These are phyloP conservation scores for Hydroisotoma schaefferi DNA, from an alignment of 2,888 invertebrate species.

Conservation along the genomic window DNA sequence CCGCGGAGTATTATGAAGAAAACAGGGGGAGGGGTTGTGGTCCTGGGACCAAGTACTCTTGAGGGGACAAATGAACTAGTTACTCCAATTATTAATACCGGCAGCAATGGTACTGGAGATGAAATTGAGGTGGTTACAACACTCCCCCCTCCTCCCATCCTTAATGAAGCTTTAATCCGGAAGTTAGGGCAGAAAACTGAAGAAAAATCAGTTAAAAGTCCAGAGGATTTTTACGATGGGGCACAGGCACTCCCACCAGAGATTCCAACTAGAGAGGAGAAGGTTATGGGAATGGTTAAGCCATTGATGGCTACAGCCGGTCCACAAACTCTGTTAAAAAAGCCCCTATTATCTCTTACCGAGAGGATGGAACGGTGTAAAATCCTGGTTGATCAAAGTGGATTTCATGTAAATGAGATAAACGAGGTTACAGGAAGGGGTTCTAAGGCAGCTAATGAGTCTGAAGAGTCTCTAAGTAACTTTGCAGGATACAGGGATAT, in stretches of 20 bases:
- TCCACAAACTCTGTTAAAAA: not conserved
- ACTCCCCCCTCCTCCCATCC: not conserved
- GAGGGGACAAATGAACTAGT: not conserved
- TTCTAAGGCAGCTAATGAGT: constrained; percentile 20
- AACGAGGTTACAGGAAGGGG: constrained; percentile 36
- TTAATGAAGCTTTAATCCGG: not conserved
- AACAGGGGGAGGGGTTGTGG: not conserved
- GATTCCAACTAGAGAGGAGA: too few species aligned
- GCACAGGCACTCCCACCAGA: not conserved
- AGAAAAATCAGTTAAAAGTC: not conserved
- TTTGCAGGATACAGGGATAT: constrained; percentile 76
- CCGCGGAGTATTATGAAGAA: constrained; percentile 37
- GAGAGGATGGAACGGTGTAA: constrained; percentile 5
- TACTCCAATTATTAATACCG: not conserved
- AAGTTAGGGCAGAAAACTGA: not conserved
- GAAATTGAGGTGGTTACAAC: too few species aligned
- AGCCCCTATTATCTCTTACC: not conserved
- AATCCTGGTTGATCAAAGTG: constrained; percentile 34
- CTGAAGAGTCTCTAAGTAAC: constrained; percentile 54
- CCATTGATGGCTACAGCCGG: not conserved
- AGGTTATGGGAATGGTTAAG: not conserved
- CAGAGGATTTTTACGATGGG: too few species aligned
- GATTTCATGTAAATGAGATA: constrained; percentile 47
- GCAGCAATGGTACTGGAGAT: not conserved
- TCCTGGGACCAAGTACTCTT: not conserved